phyloP scores from a whole-genome alignment of 1,140 invertebrate species.

The Lucilia sericata region DNA sequence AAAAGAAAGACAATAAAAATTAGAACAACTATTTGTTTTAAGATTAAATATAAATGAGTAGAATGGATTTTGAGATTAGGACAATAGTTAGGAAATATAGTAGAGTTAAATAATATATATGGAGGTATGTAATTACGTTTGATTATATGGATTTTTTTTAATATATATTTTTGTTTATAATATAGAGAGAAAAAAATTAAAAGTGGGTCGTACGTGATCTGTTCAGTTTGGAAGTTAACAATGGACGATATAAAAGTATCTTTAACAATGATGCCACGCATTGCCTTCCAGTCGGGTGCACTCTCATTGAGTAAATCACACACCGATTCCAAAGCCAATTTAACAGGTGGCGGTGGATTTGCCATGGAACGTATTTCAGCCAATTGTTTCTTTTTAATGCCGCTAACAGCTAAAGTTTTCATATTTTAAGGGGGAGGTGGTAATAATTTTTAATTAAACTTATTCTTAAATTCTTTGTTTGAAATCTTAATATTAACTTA shows the following conservation, averaged over 20 bases:
- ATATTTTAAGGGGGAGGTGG: not conserved
- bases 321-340: constrained; percentile 95
- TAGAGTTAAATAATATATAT: constrained; percentile 1
- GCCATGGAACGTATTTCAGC: constrained; percentile 95
- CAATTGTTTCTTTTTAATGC: constrained; percentile 96
- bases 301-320: constrained; percentile 90
- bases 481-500: constrained; percentile 31
- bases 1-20: not conserved
- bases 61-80: not conserved
- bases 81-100: not conserved
- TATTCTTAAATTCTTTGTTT: constrained; percentile 33
- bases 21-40: not conserved
- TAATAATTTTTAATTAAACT: constrained; percentile 47
- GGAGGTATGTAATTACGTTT: not conserved
- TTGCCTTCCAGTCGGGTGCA: constrained; percentile 93
- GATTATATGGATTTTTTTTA: not conserved
- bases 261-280: constrained; percentile 92
- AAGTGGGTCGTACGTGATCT: constrained; percentile 83
- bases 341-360: constrained; percentile 93
- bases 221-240: constrained; percentile 96
- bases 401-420: constrained; percentile 84
- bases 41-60: constrained; percentile 5
- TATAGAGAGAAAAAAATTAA: constrained; percentile 21
- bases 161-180: not conserved
- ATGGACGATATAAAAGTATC: constrained; percentile 99